Evolutionary conservation across 2,113 vertebrate genomes (phyloP), one percentile per base, ranked within the genome.

Genomic region (Emydura subglobosa): DNA sequence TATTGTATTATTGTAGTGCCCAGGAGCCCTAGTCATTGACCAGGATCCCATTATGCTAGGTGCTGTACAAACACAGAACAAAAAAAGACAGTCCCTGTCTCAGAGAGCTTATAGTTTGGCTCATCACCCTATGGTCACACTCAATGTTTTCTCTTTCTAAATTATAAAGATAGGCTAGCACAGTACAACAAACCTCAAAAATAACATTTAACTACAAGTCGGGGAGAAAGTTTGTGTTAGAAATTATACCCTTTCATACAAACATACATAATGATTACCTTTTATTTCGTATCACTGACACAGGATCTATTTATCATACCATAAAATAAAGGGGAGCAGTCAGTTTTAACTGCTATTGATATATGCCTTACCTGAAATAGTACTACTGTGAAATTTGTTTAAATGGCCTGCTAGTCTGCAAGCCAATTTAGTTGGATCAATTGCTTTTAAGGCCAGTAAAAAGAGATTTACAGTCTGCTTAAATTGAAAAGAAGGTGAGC

Each of bases 281-380:
- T 27, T 88, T 16, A 91, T 7, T 55, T 25, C 42, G 12, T 4
- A 82, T 39, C 21, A 12, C 24, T 74, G 22, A 44, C 39, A 42
- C 39, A 42, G 39, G 22, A 25, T 11, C 22, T 39, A 42, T 1
- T 3, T 16, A 91, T 19, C 65, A 90, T 91, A 68, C 59, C 85
- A 92, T 78, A 47, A 78, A 72, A 78, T 25, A 78, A 44, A 83
- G 34, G 86, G 3, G 83, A 91, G 65, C 47, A 10, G 42, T 93
- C 88, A 17, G n/a, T 87, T 94, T 82, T 55, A 91, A 10, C 39
- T 89, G 85, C 44, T 49, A 83, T 1, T 68, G 59, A 92, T 91
- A 88, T 12, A 7, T 13, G 34, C 34, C 83, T 80, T 87, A 5
- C 89, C 96, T 72, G 39, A 91, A 87, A 79, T 5, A 81, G 6